Conservation (phyloP, 2,113 vertebrate genomes). For the Camelus bactrianus region DNA sequence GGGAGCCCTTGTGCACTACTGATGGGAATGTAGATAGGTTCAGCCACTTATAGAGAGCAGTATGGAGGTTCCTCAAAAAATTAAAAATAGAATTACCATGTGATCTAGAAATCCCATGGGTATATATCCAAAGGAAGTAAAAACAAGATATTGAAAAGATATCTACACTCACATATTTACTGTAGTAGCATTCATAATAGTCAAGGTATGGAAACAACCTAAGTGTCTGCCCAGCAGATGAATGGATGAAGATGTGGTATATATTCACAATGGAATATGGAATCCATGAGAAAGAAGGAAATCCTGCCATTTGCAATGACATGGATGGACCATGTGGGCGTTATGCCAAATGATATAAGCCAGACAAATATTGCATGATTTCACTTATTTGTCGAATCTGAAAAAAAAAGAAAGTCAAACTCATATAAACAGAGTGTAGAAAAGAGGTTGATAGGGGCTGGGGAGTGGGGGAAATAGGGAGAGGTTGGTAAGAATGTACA, state of each 20-base stretch:
- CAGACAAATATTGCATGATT: not conserved
- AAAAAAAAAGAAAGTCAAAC: not conserved
- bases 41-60: not conserved
- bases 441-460: not conserved
- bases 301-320: not conserved
- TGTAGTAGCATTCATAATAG: not conserved
- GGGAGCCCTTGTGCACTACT: not conserved
- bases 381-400: not conserved
- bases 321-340: not conserved
- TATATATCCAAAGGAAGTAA: not conserved
- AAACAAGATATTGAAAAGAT: not conserved
- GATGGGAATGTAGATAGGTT: not conserved
- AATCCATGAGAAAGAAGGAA: not conserved
- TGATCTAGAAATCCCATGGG: not conserved
- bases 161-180: not conserved
- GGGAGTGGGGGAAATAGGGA: not conserved
- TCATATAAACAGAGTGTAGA: not conserved
- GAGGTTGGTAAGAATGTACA: not conserved
- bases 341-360: not conserved
- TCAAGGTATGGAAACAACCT: not conserved
- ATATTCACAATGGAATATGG: not conserved
- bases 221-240: not conserved
- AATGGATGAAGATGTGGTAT: not conserved
- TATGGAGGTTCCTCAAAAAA: conserved; percentile 1
- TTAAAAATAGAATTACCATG: not conserved